Evolutionary conservation across 2,888 invertebrate species (phyloP).

Genomic region (Ectemnius cavifrons): DNA sequence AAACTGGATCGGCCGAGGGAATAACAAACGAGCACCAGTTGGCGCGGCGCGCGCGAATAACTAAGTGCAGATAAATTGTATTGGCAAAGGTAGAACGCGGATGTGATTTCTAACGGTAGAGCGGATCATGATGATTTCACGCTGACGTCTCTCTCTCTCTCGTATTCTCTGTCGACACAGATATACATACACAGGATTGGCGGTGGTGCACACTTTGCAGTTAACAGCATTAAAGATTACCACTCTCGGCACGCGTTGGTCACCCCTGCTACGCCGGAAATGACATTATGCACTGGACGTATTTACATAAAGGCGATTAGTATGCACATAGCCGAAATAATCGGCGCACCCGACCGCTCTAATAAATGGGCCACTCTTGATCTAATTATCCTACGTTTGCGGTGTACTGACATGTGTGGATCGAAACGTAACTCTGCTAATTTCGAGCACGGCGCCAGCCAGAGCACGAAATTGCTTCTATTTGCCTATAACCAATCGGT

Average conservation of each 20-base stretch:
- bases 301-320: conserved; percentile 73
- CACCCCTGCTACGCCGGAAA: conserved; percentile 36
- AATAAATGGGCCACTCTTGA: conserved; percentile 70
- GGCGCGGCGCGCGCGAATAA: too few relatives aligned
- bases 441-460: conserved; percentile 48
- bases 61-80: too few relatives aligned
- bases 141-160: too few relatives aligned
- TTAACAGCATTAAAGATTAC: conserved; percentile 17
- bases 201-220: not conserved
- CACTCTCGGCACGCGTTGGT: not conserved
- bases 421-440: conserved; percentile 62
- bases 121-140: too few relatives aligned
- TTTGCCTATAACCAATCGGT: conserved; percentile 54
- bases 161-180: too few relatives aligned
- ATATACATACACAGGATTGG: too few relatives aligned
- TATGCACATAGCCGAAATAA: conserved; percentile 64
- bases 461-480: conserved; percentile 56
- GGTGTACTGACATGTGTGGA: conserved; percentile 64
- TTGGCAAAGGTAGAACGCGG: too few relatives aligned
- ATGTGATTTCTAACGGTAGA: too few relatives aligned
- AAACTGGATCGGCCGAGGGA: too few relatives aligned
- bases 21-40: too few relatives aligned
- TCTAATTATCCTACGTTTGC: conserved; percentile 66
- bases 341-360: conserved; percentile 61
- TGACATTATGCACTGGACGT: conserved; percentile 64